Percentiles rank a stretch among this genome's conserved stretches.
These are phyloP conservation scores for Luffia ferchaultella DNA, from an alignment of 2,888 invertebrate species.

Conservation along the genomic window DNA sequence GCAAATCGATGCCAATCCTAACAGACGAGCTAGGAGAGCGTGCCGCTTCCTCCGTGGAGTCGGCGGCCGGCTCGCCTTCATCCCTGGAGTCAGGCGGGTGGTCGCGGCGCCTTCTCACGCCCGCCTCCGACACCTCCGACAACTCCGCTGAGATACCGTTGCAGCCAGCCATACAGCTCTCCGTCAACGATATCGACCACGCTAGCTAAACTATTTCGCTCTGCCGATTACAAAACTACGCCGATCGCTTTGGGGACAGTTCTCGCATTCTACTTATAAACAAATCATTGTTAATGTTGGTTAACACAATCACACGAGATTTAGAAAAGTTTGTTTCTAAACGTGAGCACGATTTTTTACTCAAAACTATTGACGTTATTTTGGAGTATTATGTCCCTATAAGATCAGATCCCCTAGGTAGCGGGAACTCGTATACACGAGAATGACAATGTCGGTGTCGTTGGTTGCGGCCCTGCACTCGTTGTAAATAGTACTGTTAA, in stretches of 20 bases:
- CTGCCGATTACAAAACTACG: not conserved
- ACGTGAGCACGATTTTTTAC: too few species aligned
- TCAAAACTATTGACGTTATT: too few species aligned
- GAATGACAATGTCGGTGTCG: too few species aligned
- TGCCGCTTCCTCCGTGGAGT: constrained; percentile 33
- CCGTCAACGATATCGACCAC: constrained; percentile 35
- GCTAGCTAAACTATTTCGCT: constrained; percentile 36
- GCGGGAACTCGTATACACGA: too few species aligned
- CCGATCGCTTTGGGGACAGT: not conserved
- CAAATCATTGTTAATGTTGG: too few species aligned
- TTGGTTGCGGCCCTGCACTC: too few species aligned
- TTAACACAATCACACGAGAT: too few species aligned
- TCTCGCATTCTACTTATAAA: not conserved
- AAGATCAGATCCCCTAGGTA: too few species aligned
- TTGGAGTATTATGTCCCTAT: too few species aligned
- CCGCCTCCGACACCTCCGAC: constrained; percentile 44
- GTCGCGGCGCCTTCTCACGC: constrained; percentile 40
- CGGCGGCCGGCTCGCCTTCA: constrained; percentile 31
- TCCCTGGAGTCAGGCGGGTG: constrained; percentile 33
- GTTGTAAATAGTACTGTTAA: constrained; percentile 26
- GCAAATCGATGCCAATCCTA: constrained; percentile 51
- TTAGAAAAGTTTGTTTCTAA: too few species aligned
- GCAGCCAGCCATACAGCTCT: constrained; percentile 44
- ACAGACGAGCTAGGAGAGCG: constrained; percentile 40
- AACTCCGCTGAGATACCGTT: constrained; percentile 47